Evolutionary conservation across 2,113 vertebrate species (phyloP).

Genomic region (Cyrtonyx montezumae): DNA sequence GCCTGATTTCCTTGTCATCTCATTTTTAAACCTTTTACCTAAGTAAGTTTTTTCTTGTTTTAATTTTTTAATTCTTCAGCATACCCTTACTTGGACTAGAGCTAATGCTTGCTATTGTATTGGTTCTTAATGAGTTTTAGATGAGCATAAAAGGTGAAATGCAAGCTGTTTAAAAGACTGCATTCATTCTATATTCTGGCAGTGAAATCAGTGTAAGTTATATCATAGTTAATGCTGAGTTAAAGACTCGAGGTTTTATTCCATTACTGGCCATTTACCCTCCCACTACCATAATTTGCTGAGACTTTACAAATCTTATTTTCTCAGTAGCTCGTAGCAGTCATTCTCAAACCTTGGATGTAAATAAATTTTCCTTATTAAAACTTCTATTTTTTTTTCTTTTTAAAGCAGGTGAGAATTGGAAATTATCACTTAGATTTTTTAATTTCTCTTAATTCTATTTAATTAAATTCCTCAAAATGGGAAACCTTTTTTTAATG

Average conservation of each 20-base stretch:
- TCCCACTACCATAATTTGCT: conserved; percentile 70
- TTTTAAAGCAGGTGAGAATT: conserved; percentile 71
- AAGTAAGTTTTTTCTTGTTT: background rate
- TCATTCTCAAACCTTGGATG: conserved; percentile 64
- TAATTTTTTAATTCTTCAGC: background rate
- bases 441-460: conserved; percentile 75
- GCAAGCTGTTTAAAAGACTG: background rate
- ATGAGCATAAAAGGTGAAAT: background rate
- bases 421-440: conserved; percentile 71
- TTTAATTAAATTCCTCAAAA: conserved; percentile 75
- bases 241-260: conserved; percentile 55
- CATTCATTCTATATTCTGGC: background rate
- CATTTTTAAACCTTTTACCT: conserved; percentile 40
- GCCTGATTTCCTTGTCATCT: background rate
- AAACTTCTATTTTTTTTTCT: conserved; percentile 41
- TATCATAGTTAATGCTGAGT: conserved; percentile 17
- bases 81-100: conserved; percentile 34
- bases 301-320: conserved; percentile 68
- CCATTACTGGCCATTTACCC: conserved; percentile 48
- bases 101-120: background rate
- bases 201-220: conserved; percentile 20
- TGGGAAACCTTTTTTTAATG: conserved; percentile 73
- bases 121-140: conserved; percentile 27
- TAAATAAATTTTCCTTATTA: conserved; percentile 76
- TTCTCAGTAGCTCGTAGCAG: conserved; percentile 69